Evolutionary conservation across 35 echinoderm and acorn worm genomes (phyloP), one percentile per base, ranked within the genome.

Genomic region (Ophiothrix spiculata): DNA sequence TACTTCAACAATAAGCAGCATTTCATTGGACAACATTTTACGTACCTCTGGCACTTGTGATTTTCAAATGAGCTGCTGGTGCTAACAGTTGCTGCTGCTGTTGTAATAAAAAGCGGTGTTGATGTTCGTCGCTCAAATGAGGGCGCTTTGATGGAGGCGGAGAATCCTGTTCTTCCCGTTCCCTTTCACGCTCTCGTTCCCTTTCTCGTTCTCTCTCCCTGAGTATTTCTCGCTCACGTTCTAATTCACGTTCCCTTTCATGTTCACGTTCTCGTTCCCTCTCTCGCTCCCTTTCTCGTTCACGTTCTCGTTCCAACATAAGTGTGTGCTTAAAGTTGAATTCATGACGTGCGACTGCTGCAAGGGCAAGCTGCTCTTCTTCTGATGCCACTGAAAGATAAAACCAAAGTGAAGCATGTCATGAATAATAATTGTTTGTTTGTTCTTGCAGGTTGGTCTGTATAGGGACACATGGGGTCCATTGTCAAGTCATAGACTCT

Each of bases 31-130:
- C 36, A 54, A 4, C 28, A 36, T 31, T 4, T 14, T 49, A 39
- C 86, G 45, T 88, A 97, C 94, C 91, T 84, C 88, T 82, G 33
- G 73, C 82, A 82, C 91, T 97, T 39, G 87, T 93, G 19, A 97
- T 83, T 86, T 97, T 97, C 39, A 97, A 80, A 45, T 97, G 95
- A 35, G 95, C 88, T 33, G 95, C 75, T 74, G 84, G 81, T 10
- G 88, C 32, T 38, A 93, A 38, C 46, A 76, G 81, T n/a, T n/a
- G n/a, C 74, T 82, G 83, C 33, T 92, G 90, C 40, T 89, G 86
- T 33, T 91, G 95, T 63, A 91, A 75, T 40, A 97, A 74, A 39
- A 92, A 84, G 25, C 91, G 85, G 4, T 93, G 91, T 36, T 90
- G 83, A 28, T 90, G 82, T 35, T 97, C 95, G 33, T 97, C 95